These are phyloP conservation scores for Therioaphis trifolii DNA, from an alignment of 2,888 invertebrate species.

Conservation along the genomic window DNA sequence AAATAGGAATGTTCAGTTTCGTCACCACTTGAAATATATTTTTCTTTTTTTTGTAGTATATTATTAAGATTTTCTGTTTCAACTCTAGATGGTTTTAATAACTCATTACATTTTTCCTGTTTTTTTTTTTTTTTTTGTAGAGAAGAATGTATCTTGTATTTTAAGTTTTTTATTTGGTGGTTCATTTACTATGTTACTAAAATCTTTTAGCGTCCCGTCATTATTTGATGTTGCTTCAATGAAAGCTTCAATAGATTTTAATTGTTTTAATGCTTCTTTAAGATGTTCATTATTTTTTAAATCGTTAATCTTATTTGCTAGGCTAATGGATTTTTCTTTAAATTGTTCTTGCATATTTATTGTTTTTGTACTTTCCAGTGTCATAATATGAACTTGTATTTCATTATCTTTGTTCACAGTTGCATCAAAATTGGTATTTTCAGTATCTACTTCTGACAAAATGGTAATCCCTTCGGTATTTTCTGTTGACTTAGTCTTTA, in stretches of 20 bases:
- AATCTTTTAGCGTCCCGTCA: neutral
- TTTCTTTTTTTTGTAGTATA: neutral
- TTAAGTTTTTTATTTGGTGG: conserved; percentile 20
- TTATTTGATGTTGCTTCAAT: conserved; percentile 29
- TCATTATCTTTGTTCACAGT: neutral
- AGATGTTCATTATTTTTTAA: neutral
- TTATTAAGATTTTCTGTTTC: neutral
- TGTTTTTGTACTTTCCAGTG: neutral
- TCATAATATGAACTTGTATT: conserved; percentile 5
- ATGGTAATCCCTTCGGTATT: neutral
- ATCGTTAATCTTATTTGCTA: neutral
- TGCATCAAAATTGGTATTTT: no score
- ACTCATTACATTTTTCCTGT: neutral
- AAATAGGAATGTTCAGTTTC: neutral
- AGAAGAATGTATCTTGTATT: neutral
- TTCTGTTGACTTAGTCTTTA: neutral
- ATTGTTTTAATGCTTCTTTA: neutral
- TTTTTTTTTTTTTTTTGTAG: neutral
- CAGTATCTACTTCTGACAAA: neutral
- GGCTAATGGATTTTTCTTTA: neutral
- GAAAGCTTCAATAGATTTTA: neutral
- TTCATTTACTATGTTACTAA: neutral
- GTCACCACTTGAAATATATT: neutral
- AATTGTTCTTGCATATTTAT: no score
- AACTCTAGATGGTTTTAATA: neutral